phyloP scores from a whole-genome alignment of 1,140 invertebrate genomes.

The Parasteatoda tepidariorum region DNA sequence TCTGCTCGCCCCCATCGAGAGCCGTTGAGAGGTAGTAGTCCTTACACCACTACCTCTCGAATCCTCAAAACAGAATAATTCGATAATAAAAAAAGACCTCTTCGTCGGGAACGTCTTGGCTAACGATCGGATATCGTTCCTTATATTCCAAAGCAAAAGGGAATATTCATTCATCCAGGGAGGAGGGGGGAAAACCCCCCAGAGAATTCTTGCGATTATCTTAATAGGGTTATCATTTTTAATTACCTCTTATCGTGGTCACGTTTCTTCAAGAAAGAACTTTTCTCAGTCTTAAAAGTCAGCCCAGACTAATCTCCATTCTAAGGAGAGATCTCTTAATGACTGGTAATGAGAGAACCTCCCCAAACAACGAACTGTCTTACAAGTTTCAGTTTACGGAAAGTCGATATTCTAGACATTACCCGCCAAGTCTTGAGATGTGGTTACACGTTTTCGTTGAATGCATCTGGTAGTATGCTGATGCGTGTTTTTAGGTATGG shows the following conservation, averaged over 20 bases:
- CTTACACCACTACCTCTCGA: too few species aligned
- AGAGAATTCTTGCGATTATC: constrained; percentile 34
- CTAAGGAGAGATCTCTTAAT: constrained; percentile 13
- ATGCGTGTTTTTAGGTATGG: too few species aligned
- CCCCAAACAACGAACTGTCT: too few species aligned
- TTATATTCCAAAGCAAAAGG: constrained; percentile 6
- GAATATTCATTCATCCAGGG: constrained; percentile 35
- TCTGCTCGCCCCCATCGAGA: too few species aligned
- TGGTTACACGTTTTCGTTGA: too few species aligned
- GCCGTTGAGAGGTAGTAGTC: too few species aligned
- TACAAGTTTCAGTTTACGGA: too few species aligned
- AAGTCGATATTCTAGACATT: too few species aligned
- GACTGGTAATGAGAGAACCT: constrained; percentile 18
- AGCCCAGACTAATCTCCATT: not conserved
- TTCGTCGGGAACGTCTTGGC: not conserved
- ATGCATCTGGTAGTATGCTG: too few species aligned
- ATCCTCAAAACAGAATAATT: too few species aligned
- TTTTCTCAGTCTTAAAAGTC: constrained; percentile 1
- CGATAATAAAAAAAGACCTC: too few species aligned
- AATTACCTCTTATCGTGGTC: constrained; percentile 51
- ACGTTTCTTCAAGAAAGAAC: constrained; percentile 28
- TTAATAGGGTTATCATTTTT: constrained; percentile 59
- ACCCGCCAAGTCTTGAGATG: too few species aligned
- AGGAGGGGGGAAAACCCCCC: not conserved
- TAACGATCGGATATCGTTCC: constrained; percentile 46